Conservation (phyloP, 2,113 vertebrate species). For the Nothocercus nigrocapillus region DNA sequence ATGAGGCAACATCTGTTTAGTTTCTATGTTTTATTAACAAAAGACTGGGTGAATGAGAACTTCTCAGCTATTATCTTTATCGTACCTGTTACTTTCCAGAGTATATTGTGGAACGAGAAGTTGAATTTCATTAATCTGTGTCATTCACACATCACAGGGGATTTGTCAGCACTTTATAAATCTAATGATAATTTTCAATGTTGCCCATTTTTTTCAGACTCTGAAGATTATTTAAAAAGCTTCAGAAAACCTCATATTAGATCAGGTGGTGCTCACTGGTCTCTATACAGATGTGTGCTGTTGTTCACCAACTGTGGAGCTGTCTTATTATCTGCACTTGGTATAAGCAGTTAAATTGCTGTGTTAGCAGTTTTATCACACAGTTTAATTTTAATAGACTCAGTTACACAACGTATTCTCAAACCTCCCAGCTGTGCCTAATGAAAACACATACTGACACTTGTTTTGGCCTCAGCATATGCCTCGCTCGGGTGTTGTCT, state of each 20-base stretch:
- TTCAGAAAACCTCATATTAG: not conserved
- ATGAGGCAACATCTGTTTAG: conserved; percentile 22
- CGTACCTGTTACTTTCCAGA: not conserved
- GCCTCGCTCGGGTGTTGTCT: not conserved
- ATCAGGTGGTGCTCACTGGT: not conserved
- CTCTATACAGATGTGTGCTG: not conserved
- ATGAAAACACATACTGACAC: conserved; percentile 37
- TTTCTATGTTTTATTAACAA: conserved; percentile 26
- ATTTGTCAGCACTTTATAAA: not conserved
- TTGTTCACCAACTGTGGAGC: not conserved
- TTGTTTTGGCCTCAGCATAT: not conserved
- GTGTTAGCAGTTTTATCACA: conserved; percentile 35
- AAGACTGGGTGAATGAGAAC: not conserved
- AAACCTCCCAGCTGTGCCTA: conserved; percentile 52
- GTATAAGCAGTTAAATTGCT: not conserved
- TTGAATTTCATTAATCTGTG: conserved; percentile 1
- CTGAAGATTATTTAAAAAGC: not conserved
- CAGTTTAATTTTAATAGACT: conserved; percentile 45
- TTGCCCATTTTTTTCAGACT: not conserved
- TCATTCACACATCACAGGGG: not conserved
- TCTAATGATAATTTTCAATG: not conserved
- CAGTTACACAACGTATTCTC: conserved; percentile 34
- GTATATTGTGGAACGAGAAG: not conserved
- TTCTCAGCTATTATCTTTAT: conserved; percentile 7
- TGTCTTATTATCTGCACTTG: not conserved